A percentile compares a stretch with the other conserved stretches of the same genome.
Conservation (phyloP, 2,113 vertebrate species). For the Microtus montanus region DNA sequence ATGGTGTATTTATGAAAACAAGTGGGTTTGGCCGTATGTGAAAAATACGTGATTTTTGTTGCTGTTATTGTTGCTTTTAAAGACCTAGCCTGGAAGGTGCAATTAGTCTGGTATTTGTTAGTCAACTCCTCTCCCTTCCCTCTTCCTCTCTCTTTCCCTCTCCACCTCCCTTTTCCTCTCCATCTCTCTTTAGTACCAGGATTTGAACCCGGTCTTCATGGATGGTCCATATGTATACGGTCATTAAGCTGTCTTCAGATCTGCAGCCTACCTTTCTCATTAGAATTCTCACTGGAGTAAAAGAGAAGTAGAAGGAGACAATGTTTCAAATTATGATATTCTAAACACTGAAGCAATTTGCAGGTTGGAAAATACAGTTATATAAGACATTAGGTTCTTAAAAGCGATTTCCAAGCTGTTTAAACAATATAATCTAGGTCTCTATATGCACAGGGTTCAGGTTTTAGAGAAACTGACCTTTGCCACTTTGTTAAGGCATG, state of each 20-base stretch:
- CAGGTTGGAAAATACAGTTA: not conserved
- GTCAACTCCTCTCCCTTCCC: not conserved
- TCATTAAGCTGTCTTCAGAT: not conserved
- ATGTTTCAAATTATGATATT: constrained; percentile 46
- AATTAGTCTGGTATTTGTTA: not conserved
- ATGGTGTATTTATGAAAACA: not conserved
- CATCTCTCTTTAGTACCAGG: not conserved
- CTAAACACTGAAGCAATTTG: constrained; percentile 19
- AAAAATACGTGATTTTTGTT: not conserved
- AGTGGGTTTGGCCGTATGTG: not conserved
- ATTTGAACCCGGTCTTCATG: not conserved
- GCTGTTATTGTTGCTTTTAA: not conserved
- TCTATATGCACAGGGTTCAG: not conserved
- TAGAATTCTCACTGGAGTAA: not conserved
- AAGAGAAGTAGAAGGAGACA: constrained; percentile 9
- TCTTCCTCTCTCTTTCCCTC: not conserved
- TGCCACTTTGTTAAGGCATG: not conserved
- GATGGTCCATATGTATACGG: not conserved
- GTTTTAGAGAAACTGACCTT: not conserved
- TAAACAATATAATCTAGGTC: constrained; percentile 19
- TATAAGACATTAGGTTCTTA: not conserved
- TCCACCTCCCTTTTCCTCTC: not conserved
- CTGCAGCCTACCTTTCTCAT: not conserved
- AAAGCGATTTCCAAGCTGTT: constrained; percentile 19
- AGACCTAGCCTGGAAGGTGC: not conserved